Conservation (phyloP, 2,113 vertebrate genomes). For the Bubalus kerabau region DNA sequence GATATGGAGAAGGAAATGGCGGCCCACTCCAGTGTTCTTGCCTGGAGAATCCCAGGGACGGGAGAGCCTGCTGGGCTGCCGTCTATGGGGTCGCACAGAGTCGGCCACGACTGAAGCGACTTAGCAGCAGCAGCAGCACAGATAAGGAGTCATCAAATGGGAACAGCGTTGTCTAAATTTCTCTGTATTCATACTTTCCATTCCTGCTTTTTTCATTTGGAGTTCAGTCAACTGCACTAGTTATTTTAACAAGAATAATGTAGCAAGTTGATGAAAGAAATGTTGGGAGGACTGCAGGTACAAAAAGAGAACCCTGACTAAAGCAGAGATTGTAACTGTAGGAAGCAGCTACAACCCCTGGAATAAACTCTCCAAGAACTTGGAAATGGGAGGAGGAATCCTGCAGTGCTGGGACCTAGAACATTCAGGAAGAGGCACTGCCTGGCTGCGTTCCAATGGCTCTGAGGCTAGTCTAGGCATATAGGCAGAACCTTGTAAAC, state of each 20-base stretch:
- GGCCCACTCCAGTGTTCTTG: background rate
- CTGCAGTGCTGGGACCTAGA: background rate
- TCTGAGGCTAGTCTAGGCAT: background rate
- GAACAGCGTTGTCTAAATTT: background rate
- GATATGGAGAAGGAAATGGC: background rate
- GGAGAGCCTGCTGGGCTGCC: background rate
- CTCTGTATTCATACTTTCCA: background rate
- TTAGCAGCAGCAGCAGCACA: background rate
- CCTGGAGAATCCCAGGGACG: background rate
- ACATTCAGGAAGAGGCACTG: background rate
- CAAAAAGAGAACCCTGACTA: background rate
- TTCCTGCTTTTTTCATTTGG: background rate
- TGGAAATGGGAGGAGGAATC: background rate
- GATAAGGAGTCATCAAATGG: background rate
- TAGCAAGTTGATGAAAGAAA: background rate
- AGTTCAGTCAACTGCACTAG: background rate
- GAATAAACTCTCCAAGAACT: background rate
- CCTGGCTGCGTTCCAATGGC: background rate
- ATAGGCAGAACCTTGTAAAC: background rate
- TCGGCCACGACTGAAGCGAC: background rate
- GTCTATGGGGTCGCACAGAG: background rate
- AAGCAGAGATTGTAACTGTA: background rate
- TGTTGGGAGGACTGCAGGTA: no score
- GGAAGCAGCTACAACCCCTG: background rate
- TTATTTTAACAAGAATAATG: background rate